phyloP scores from a whole-genome alignment of 2,113 vertebrate species.

The Zosterops japonicus region DNA sequence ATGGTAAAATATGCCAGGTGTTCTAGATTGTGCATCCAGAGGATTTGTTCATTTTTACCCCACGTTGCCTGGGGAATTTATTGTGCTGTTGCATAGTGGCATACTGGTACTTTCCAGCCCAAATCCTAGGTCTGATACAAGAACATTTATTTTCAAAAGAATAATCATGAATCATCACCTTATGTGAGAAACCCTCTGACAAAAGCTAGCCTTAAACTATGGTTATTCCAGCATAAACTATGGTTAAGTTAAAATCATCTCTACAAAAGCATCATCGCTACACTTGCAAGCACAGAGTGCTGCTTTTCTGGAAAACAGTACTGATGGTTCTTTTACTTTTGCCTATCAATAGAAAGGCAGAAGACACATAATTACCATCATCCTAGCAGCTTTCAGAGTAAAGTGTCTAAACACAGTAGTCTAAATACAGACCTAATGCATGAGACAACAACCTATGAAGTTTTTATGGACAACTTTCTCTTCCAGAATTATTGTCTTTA shows the following conservation, averaged over 20 bases:
- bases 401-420: neutral
- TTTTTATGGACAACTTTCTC: neutral
- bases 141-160: neutral
- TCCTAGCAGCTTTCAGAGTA: neutral
- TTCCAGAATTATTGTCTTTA: neutral
- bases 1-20: neutral
- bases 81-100: neutral
- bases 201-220: neutral
- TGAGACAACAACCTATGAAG: neutral
- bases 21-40: neutral
- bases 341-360: neutral
- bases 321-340: neutral
- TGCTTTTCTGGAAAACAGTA: neutral
- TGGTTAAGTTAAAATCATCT: neutral
- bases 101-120: neutral
- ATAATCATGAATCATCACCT: neutral
- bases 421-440: neutral
- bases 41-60: neutral
- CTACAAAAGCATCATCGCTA: neutral
- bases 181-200: neutral
- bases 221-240: neutral
- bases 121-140: neutral
- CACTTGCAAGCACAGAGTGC: neutral
- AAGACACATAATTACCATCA: neutral
- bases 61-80: rapidly evolving